phyloP scores from a whole-genome alignment of 2,797 vertebrate species.

The Molossus molossus region DNA sequence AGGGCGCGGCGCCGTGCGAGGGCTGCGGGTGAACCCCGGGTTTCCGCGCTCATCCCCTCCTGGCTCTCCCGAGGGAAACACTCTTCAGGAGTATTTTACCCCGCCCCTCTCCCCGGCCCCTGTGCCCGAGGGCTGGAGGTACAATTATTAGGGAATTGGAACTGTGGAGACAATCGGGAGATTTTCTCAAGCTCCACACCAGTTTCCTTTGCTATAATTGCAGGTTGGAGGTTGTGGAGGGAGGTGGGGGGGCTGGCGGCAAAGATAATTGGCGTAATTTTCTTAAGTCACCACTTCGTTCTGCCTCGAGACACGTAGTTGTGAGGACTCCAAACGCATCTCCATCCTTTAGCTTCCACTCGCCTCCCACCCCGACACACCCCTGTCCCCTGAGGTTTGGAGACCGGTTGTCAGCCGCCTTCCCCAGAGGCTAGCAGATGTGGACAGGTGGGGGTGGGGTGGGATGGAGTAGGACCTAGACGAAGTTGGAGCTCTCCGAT shows the following conservation, averaged over 20 bases:
- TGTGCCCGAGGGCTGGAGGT: no score
- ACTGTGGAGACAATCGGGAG: not conserved
- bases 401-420: not conserved
- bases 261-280: not conserved
- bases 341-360: not conserved
- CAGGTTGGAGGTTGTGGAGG: not conserved
- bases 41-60: not conserved
- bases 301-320: not conserved
- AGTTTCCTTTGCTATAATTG: not conserved
- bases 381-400: not conserved
- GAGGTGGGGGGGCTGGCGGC: not conserved
- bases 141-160: not conserved
- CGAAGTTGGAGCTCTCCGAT: not conserved
- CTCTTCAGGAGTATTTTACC: not conserved
- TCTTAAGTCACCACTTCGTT: not conserved
- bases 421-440: not conserved
- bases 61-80: not conserved
- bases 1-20: not conserved
- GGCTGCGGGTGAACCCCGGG: not conserved
- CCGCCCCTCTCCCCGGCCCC: not conserved
- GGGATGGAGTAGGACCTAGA: not conserved
- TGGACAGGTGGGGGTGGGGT: not conserved
- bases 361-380: not conserved
- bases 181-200: not conserved
- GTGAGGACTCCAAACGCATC: not conserved